phyloP scores from a whole-genome alignment of 2,888 invertebrate species.

The Yponomeuta malinellus region DNA sequence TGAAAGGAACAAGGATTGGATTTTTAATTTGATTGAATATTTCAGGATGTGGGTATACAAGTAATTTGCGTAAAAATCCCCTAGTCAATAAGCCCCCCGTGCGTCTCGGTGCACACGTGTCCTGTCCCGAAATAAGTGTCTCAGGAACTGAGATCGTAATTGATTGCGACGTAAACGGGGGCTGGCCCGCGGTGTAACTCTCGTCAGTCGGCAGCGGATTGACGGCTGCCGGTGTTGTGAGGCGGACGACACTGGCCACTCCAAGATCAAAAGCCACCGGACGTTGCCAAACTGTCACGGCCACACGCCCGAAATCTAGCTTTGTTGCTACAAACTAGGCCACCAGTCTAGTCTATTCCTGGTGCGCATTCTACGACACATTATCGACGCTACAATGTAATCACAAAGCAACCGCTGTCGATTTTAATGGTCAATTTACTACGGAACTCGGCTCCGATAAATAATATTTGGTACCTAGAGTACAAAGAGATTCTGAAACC shows the following conservation, averaged over 20 bases:
- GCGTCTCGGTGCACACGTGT: slow-evolving; percentile 42
- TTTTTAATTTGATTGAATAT: not conserved
- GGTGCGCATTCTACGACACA: slow-evolving; percentile 42
- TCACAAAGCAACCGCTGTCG: slow-evolving; percentile 37
- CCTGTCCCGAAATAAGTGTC: slow-evolving; percentile 51
- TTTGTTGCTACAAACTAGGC: slow-evolving; percentile 53
- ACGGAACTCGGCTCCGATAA: slow-evolving; percentile 29
- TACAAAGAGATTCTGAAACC: slow-evolving; percentile 13
- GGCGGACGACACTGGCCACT: slow-evolving; percentile 25
- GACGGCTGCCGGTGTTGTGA: slow-evolving; percentile 26
- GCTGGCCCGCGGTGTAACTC: slow-evolving; percentile 30
- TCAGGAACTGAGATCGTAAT: slow-evolving; percentile 39
- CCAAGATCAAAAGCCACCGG: slow-evolving; percentile 48
- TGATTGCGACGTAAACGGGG: slow-evolving; percentile 33
- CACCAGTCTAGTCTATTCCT: slow-evolving; percentile 59
- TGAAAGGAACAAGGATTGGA: not conserved
- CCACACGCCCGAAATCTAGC: slow-evolving; percentile 39
- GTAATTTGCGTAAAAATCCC: not conserved
- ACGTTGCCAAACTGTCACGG: slow-evolving; percentile 39
- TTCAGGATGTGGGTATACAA: not conserved
- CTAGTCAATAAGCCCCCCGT: not conserved
- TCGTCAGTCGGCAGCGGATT: slow-evolving; percentile 29
- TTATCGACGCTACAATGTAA: slow-evolving; percentile 46
- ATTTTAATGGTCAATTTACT: slow-evolving; percentile 34
- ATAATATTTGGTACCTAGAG: not conserved